Percentiles rank a stretch among this genome's conserved stretches.
Conservation (phyloP, 2,888 invertebrate species). For the Lymantria dispar region DNA sequence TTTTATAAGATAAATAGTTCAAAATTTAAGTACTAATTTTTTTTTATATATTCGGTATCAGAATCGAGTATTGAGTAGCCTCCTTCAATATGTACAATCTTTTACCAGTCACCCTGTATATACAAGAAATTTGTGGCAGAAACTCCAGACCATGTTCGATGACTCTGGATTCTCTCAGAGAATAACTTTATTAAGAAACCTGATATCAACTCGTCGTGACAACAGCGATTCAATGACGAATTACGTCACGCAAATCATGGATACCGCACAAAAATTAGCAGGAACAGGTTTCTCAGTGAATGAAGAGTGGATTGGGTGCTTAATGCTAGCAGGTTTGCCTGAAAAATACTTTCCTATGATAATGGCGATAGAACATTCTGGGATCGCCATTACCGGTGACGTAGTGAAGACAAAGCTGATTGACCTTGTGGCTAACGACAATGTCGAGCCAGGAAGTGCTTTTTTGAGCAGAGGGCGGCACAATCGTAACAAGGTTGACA, state of each 20-base stretch:
- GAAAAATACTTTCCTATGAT: slow-evolving; percentile 1
- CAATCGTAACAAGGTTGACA: background rate
- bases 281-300: slow-evolving; percentile 2
- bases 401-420: background rate
- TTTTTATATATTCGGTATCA: too few species aligned
- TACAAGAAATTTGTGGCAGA: background rate
- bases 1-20: too few species aligned
- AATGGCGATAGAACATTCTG: background rate
- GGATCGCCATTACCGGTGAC: background rate
- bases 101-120: too few species aligned
- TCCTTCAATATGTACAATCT: too few species aligned
- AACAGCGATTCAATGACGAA: slow-evolving; percentile 1
- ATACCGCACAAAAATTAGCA: background rate
- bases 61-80: too few species aligned
- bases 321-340: slow-evolving; percentile 1
- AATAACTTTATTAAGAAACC: background rate
- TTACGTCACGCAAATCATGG: background rate
- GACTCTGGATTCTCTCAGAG: background rate
- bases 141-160: background rate
- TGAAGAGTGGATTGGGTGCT: background rate
- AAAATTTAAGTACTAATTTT: too few species aligned
- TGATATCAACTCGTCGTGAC: background rate
- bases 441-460: background rate
- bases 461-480: background rate
- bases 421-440: background rate